Base-by-base conservation (phyloP, 1,140 invertebrate species). In the Drosophila dunni region DNA sequence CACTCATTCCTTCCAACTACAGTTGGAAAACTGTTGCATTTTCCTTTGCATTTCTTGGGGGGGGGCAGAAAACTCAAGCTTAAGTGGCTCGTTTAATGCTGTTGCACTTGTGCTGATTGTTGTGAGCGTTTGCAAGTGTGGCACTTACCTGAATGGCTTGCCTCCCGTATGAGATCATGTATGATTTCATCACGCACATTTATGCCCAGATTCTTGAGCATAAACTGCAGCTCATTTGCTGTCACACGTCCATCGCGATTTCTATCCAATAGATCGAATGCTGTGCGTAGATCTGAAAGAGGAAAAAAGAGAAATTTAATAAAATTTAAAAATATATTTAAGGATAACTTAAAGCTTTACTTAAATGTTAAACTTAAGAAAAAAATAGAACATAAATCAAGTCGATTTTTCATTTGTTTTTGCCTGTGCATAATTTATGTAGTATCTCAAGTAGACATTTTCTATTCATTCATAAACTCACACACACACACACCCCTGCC, bases 161-260 rank as follows among this genome's bases (percentile, higher is more conserved):
- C 95, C 89, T 95, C 94, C 81, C 94, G 94, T 75, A 96, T 94
- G 72, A 96, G 93, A 81, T 95, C 94, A 63, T 94, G 93, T 50
- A 96, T 94, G 73, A 95, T 93, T 91, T 96, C 95, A 78, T 96
- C 95, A 76, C 94, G 94, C 79, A 96, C 94, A 79, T 95, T 93
- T 70, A 96, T 96, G 75, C 95, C 96, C 65, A 96, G 93, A 90
- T 95, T 95, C 64, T 94, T 94, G 45, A 96, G 93, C 96, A 96
- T 96, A 85, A 94, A 94, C 91, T 96, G 95, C 76, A 96, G 92
- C 90, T 96, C 96, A 34, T 94, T 94, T 7, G 95, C 94, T 34
- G 95, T 96, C 42, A 96, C 94, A 81, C 94, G 93, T 8, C 96
- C 96, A 93, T 96, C 96, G 83, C 94, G 94, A 92, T 96, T 96